Evolutionary conservation across 2,113 vertebrate genomes (phyloP).

Genomic region (Conger conger): DNA sequence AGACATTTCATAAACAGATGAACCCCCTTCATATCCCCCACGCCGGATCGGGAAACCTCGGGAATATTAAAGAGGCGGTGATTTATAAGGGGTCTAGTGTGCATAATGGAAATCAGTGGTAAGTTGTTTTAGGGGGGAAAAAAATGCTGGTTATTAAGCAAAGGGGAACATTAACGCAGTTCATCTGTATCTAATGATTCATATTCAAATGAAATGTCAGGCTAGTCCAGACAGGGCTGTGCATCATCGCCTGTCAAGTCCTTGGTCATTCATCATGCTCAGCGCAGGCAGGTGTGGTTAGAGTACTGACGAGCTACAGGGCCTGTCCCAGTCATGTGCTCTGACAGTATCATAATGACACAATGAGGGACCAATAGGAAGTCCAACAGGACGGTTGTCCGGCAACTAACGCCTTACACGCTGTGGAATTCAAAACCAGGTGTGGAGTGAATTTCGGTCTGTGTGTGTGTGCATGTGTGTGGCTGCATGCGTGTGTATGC

Average conservation of each 20-base stretch:
- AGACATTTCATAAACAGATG: neutral
- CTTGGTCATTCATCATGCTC: neutral
- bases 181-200: neutral
- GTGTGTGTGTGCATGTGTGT: neutral
- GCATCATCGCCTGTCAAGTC: neutral
- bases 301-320: neutral
- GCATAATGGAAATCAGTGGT: neutral
- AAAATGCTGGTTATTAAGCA: constrained; percentile 3
- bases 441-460: neutral
- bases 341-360: neutral
- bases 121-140: neutral
- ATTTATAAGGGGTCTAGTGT: neutral
- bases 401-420: too few relatives aligned
- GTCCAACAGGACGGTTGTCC: neutral
- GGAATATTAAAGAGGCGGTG: neutral
- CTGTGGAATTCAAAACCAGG: neutral
- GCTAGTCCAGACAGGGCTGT: neutral
- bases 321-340: neutral
- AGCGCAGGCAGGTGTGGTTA: neutral
- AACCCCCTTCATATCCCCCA: neutral
- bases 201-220: neutral
- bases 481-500: neutral
- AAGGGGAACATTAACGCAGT: neutral
- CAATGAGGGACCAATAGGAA: neutral
- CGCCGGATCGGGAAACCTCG: neutral